A percentile compares a stretch with the other conserved stretches of the same genome.
phyloP scores from a whole-genome alignment of 2,888 invertebrate species.

The Scaptomyza polygonia region DNA sequence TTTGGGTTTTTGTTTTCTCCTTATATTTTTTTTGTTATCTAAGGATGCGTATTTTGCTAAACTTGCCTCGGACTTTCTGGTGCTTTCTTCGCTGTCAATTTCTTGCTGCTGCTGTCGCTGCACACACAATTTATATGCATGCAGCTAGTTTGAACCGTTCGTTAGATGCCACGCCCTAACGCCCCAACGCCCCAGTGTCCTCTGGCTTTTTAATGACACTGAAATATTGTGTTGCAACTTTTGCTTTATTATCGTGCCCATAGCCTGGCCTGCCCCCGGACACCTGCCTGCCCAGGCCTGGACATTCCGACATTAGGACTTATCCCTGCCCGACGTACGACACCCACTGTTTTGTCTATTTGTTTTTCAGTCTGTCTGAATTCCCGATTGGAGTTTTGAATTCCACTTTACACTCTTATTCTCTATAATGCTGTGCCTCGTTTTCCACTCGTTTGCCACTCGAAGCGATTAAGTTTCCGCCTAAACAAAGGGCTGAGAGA shows the following conservation, averaged over 20 bases:
- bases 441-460: slow-evolving; percentile 31
- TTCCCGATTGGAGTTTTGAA: slow-evolving; percentile 13
- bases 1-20: not conserved
- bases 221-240: slow-evolving; percentile 68
- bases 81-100: slow-evolving; percentile 15
- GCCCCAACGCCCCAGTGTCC: slow-evolving; percentile 23
- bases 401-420: not conserved
- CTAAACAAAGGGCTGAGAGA: slow-evolving; percentile 36
- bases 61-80: slow-evolving; percentile 10
- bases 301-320: slow-evolving; percentile 6
- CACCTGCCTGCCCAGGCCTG: not conserved
- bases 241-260: slow-evolving; percentile 59
- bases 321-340: slow-evolving; percentile 2
- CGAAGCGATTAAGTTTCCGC: slow-evolving; percentile 63
- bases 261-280: slow-evolving; percentile 16
- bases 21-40: slow-evolving; percentile 11
- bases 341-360: not conserved
- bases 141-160: slow-evolving; percentile 17
- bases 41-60: slow-evolving; percentile 18
- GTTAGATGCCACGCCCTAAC: slow-evolving; percentile 27
- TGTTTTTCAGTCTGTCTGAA: not conserved
- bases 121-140: slow-evolving; percentile 46
- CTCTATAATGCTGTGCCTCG: not conserved
- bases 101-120: slow-evolving; percentile 34
- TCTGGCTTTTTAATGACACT: slow-evolving; percentile 58